Percentiles rank a stretch among this genome's conserved stretches.
phyloP scores from a whole-genome alignment of 2,113 vertebrate species.

The Limnothrissa miodon region DNA sequence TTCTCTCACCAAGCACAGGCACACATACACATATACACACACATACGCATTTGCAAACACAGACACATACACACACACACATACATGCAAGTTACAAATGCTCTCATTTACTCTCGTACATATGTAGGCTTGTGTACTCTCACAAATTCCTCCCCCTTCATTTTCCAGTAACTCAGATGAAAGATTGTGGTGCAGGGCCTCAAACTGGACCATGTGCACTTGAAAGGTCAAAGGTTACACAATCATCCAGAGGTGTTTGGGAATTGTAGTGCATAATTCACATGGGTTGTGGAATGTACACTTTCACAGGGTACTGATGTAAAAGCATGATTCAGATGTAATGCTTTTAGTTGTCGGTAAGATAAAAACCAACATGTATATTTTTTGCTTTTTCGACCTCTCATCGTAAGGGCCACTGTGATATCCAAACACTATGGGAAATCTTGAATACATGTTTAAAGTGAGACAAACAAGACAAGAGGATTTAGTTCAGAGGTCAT shows the following conservation, averaged over 20 bases:
- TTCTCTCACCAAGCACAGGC: conserved; percentile 39
- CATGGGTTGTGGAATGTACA: background rate
- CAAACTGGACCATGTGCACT: background rate
- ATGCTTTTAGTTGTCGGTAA: too few relatives aligned
- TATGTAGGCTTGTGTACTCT: background rate
- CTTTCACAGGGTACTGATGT: background rate
- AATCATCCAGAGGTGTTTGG: background rate
- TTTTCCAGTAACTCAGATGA: conserved; percentile 7
- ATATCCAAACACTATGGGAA: background rate
- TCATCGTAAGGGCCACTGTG: background rate
- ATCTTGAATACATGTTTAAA: background rate
- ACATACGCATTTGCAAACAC: background rate
- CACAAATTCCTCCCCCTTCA: background rate
- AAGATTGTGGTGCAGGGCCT: conserved; percentile 1
- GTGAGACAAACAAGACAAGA: background rate
- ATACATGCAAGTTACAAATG: background rate
- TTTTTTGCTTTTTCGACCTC: background rate
- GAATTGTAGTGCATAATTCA: background rate
- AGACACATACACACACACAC: background rate
- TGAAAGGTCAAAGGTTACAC: background rate
- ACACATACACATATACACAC: background rate
- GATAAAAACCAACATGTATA: background rate
- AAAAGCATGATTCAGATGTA: background rate
- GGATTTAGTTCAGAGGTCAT: background rate
- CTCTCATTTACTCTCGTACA: background rate